Percentiles rank a stretch among this genome's conserved stretches.
phyloP scores from a whole-genome alignment of 2,113 vertebrate genomes.

The Datnioides undecimradiatus region DNA sequence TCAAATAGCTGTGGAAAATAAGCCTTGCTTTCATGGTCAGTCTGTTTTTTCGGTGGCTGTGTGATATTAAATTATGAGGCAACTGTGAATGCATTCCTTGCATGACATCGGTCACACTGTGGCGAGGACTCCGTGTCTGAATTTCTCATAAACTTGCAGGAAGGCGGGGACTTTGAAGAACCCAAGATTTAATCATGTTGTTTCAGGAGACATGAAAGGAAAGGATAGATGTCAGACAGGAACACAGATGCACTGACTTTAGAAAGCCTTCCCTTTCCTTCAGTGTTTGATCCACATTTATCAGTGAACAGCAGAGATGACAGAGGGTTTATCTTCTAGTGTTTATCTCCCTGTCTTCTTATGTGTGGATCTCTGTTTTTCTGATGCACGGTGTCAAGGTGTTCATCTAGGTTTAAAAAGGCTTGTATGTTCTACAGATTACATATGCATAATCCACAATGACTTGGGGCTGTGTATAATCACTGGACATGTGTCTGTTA shows the following conservation, averaged over 20 bases:
- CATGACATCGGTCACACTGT: background rate
- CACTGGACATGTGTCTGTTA: background rate
- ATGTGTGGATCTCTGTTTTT: background rate
- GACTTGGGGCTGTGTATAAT: background rate
- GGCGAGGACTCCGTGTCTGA: slow-evolving; percentile 22
- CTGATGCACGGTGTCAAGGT: background rate
- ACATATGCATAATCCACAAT: too few species aligned
- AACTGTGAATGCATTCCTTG: slow-evolving; percentile 32
- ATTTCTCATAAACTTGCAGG: background rate
- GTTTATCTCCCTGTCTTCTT: too few species aligned
- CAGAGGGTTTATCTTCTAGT: background rate
- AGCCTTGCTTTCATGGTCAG: slow-evolving; percentile 4
- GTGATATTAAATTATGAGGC: slow-evolving; percentile 31
- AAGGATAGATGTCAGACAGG: slow-evolving; percentile 38
- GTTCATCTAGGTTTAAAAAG: too few species aligned
- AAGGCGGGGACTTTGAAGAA: background rate
- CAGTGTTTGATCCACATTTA: slow-evolving; percentile 17
- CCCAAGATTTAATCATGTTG: slow-evolving; percentile 34
- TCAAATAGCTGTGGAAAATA: slow-evolving; percentile 41
- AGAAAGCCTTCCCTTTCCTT: background rate
- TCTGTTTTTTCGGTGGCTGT: background rate
- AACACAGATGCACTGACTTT: background rate
- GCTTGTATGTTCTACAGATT: too few species aligned
- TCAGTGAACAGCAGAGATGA: slow-evolving; percentile 16
- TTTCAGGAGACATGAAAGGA: slow-evolving; percentile 67